Evolutionary conservation across 2,888 invertebrate species (phyloP).

Genomic region (Ochropleura leucogaster): DNA sequence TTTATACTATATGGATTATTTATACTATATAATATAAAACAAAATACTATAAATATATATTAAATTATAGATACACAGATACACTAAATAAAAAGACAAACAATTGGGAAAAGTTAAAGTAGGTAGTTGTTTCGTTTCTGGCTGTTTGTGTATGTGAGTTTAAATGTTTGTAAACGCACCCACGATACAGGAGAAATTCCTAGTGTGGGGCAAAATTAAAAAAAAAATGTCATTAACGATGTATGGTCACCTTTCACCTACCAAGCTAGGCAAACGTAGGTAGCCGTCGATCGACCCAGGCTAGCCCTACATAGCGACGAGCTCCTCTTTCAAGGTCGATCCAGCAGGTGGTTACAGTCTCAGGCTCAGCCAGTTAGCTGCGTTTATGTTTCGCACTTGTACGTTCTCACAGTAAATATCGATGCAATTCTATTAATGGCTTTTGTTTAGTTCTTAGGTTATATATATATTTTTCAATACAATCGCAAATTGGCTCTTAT

Average conservation of each 20-base stretch:
- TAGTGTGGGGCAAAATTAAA: too few relatives aligned
- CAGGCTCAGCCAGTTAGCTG: background rate
- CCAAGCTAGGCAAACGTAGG: background rate
- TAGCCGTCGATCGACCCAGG: background rate
- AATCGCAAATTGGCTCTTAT: background rate
- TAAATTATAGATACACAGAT: too few relatives aligned
- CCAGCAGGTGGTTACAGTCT: slow-evolving; percentile 11
- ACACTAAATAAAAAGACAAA: too few relatives aligned
- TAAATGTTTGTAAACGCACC: too few relatives aligned
- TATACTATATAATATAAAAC: too few relatives aligned
- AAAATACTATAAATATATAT: too few relatives aligned
- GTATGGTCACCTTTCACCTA: background rate
- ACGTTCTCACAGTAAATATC: slow-evolving; percentile 32
- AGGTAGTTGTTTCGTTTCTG: too few relatives aligned
- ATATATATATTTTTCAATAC: background rate
- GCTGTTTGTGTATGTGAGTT: too few relatives aligned
- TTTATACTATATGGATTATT: too few relatives aligned
- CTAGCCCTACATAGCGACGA: background rate
- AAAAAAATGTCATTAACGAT: too few relatives aligned
- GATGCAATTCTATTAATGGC: slow-evolving; percentile 4
- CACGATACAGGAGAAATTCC: too few relatives aligned
- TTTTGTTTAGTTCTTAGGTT: background rate
- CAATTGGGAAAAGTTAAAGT: too few relatives aligned
- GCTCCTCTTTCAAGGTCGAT: background rate
- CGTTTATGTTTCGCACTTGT: slow-evolving; percentile 26